phyloP scores from a whole-genome alignment of 35 echinoderm and acorn worm genomes.

The Diadema setosum region DNA sequence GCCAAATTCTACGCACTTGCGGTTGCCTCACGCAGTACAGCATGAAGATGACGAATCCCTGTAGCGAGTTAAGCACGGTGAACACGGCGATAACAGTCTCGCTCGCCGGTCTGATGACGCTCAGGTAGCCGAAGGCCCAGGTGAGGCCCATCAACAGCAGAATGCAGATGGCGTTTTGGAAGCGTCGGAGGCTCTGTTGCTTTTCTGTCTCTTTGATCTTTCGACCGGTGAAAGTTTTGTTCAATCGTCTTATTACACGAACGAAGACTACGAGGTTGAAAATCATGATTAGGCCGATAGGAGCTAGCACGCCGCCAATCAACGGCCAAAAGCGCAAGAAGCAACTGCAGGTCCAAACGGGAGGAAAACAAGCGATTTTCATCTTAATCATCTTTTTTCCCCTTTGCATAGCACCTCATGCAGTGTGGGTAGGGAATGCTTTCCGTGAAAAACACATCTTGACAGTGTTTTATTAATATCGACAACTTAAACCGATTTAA shows the following conservation, averaged over 20 bases:
- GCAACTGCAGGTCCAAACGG: no score
- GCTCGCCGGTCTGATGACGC: neutral
- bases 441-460: no score
- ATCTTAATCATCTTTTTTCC: no score
- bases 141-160: slow-evolving; percentile 7
- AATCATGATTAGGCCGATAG: neutral
- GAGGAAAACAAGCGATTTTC: no score
- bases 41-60: slow-evolving; percentile 30
- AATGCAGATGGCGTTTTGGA: slow-evolving; percentile 6
- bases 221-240: neutral
- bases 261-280: slow-evolving; percentile 6
- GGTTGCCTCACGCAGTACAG: neutral
- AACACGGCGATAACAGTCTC: neutral
- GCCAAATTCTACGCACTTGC: neutral
- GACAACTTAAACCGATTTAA: no score
- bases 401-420: no score
- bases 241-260: neutral
- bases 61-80: slow-evolving; percentile 3
- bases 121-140: neutral
- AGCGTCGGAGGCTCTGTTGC: neutral
- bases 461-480: no score
- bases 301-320: neutral
- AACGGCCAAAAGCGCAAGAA: neutral
- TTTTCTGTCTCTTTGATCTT: neutral
- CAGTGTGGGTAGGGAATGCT: no score